Percentiles rank a stretch among this genome's conserved stretches.
Evolutionary conservation across 2,113 vertebrate genomes (phyloP).

Genomic region (Noctilio leporinus): DNA sequence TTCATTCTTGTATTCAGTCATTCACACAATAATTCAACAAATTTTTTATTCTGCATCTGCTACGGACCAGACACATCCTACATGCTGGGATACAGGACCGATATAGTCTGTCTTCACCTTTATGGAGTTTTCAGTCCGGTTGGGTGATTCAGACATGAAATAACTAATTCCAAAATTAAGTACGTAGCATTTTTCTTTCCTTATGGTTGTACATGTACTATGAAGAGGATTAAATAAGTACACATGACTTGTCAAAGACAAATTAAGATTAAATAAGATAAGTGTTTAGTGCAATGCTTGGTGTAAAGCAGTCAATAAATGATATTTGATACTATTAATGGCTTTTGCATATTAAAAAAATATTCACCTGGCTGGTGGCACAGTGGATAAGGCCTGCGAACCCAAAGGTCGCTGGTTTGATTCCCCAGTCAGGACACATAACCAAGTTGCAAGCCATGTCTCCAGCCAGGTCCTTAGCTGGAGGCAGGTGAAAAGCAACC

Average conservation of each 20-base stretch:
- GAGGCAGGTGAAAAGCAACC: no score
- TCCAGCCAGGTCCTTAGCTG: no score
- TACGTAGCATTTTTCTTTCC: not conserved
- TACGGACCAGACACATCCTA: not conserved
- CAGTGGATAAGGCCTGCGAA: no score
- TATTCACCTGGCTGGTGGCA: no score
- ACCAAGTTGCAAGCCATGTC: no score
- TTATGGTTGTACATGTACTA: not conserved
- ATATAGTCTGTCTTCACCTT: not conserved
- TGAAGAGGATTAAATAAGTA: not conserved
- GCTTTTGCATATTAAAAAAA: not conserved
- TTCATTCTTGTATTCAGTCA: not conserved
- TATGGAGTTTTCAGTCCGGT: slow-evolving; percentile 5
- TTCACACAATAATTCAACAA: not conserved
- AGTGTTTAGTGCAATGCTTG: not conserved
- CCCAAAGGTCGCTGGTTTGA: no score
- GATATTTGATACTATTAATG: not conserved
- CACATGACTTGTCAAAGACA: not conserved
- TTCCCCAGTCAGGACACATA: no score
- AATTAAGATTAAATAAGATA: slow-evolving; percentile 8
- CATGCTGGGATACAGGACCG: not conserved
- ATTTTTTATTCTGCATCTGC: not conserved
- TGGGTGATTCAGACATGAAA: not conserved
- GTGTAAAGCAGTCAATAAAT: not conserved
- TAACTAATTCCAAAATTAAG: not conserved